Evolutionary conservation across 2,113 vertebrate genomes (phyloP).

Genomic region (Oreochromis niloticus): DNA sequence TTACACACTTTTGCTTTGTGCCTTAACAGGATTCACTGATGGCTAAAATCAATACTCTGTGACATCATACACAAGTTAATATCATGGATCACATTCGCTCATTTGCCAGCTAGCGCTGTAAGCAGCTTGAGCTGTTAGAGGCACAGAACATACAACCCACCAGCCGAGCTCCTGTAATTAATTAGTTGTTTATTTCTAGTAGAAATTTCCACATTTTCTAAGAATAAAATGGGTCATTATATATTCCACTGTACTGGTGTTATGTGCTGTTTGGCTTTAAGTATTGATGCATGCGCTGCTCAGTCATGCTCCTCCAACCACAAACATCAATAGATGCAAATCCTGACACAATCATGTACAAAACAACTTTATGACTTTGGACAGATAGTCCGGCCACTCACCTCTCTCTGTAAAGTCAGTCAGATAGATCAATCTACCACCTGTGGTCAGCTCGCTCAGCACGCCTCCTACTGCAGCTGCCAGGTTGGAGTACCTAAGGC

Average conservation of each 20-base stretch:
- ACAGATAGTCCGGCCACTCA: conserved; percentile 45
- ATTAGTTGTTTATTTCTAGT: not conserved
- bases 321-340: conserved; percentile 46
- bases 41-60: not conserved
- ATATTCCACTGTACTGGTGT: not conserved
- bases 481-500: not conserved
- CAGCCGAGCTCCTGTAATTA: not conserved
- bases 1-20: not conserved
- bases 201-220: not conserved
- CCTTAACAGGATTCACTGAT: not conserved
- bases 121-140: not conserved
- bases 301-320: conserved; percentile 5
- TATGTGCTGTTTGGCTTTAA: not conserved
- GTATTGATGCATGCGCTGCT: not conserved
- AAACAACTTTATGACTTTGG: conserved; percentile 54
- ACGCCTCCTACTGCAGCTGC: not conserved
- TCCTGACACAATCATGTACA: conserved; percentile 39
- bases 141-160: not conserved
- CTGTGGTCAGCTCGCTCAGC: conserved; percentile 42
- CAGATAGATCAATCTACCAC: conserved; percentile 59
- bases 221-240: not conserved
- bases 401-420: conserved; percentile 43
- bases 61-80: not conserved
- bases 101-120: not conserved
- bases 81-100: not conserved